phyloP scores from a whole-genome alignment of 2,797 vertebrate species.

The Molossus molossus region DNA sequence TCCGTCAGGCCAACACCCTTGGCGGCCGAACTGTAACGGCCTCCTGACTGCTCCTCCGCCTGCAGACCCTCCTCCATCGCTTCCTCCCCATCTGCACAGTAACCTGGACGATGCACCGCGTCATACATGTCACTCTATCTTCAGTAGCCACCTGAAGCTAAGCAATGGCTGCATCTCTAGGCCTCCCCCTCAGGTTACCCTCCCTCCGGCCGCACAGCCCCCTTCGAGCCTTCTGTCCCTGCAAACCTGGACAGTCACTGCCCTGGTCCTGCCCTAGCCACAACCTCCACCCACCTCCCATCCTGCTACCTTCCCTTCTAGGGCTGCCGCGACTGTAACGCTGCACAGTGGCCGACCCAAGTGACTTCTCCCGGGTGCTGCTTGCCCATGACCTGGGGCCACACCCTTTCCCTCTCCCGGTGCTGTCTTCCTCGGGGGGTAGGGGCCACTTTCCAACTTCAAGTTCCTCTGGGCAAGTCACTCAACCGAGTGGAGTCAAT shows the following conservation, averaged over 20 bases:
- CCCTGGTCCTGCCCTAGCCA: background rate
- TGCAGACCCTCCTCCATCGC: background rate
- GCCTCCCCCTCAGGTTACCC: background rate
- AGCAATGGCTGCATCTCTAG: background rate
- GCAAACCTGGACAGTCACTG: background rate
- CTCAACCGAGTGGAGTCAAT: background rate
- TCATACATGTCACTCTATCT: background rate
- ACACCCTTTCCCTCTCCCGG: background rate
- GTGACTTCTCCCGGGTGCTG: background rate
- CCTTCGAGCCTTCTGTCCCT: background rate
- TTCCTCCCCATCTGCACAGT: background rate
- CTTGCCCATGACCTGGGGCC: fast-evolving
- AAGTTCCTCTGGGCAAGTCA: background rate
- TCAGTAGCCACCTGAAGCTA: background rate
- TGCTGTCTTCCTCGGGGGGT: background rate
- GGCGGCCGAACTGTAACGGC: background rate
- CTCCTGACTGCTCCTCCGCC: background rate
- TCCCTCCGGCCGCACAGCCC: background rate
- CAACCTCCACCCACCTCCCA: fast-evolving
- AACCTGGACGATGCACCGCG: background rate
- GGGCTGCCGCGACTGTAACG: background rate
- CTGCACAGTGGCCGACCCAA: background rate
- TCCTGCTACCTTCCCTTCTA: background rate
- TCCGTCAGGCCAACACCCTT: background rate
- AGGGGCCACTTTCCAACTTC: background rate